Evolutionary conservation across 2,888 invertebrate genomes (phyloP).

Genomic region (Oscheius onirici): DNA sequence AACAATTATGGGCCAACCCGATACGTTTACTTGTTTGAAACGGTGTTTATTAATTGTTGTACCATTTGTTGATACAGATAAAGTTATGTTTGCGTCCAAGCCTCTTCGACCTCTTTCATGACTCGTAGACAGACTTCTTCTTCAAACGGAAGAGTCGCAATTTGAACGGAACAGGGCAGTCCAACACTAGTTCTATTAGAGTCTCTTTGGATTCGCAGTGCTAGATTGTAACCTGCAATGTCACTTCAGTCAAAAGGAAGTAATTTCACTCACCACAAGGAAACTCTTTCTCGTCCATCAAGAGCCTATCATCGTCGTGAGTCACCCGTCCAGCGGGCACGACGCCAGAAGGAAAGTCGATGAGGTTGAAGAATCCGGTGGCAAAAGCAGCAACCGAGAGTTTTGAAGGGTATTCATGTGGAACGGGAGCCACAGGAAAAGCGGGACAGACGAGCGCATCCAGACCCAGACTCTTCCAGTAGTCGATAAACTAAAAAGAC

Average conservation of each 20-base stretch:
- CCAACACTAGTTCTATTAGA: constrained; percentile 55
- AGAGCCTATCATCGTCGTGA: constrained; percentile 53
- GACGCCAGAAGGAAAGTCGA: constrained; percentile 72
- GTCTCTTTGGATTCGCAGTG: constrained; percentile 53
- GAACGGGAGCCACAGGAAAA: constrained; percentile 66
- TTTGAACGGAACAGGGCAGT: constrained; percentile 63
- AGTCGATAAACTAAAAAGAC: constrained; percentile 53
- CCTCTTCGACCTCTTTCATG: constrained; percentile 57
- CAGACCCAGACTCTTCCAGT: constrained; percentile 60
- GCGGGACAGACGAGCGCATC: constrained; percentile 72
- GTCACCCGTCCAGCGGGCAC: constrained; percentile 71
- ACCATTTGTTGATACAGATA: too few species aligned
- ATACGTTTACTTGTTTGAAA: too few species aligned
- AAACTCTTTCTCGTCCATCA: constrained; percentile 58
- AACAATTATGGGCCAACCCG: too few species aligned
- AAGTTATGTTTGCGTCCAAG: constrained; percentile 15
- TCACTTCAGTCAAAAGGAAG: too few species aligned
- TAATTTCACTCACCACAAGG: constrained; percentile 44
- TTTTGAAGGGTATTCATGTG: constrained; percentile 61
- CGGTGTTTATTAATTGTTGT: too few species aligned
- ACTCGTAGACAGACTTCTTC: constrained; percentile 62
- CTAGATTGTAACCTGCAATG: constrained; percentile 50
- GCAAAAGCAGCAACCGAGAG: constrained; percentile 62
- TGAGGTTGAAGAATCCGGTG: constrained; percentile 71
- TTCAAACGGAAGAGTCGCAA: constrained; percentile 57